These are phyloP conservation scores for Phrynocephalus forsythii DNA, from an alignment of 2,797 vertebrate species.

Conservation along the genomic window DNA sequence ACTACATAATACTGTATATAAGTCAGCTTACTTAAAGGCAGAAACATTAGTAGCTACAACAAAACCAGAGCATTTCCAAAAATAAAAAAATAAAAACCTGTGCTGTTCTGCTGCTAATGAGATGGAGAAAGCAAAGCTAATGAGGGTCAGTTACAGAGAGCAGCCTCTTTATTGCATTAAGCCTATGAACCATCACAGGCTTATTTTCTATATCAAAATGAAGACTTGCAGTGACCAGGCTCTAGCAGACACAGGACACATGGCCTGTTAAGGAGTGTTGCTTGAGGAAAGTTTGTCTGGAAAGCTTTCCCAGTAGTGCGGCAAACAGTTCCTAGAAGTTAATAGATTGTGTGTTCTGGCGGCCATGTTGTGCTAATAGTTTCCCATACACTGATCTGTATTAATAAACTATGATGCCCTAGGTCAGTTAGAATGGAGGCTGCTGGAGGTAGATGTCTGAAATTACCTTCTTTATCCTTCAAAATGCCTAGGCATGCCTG, in stretches of 20 bases:
- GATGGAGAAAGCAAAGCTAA: not conserved
- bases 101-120: conserved; percentile 3
- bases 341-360: not conserved
- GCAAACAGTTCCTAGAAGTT: not conserved
- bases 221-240: not conserved
- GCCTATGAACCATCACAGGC: not conserved
- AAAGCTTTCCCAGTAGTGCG: not conserved
- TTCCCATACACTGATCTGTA: not conserved
- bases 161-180: not conserved
- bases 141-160: not conserved
- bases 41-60: conserved; percentile 11
- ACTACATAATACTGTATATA: not conserved
- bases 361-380: not conserved
- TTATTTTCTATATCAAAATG: not conserved
- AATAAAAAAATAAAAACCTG: not conserved
- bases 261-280: not conserved
- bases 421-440: not conserved
- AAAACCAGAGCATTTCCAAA: not conserved
- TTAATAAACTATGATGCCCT: conserved; percentile 1
- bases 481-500: not conserved
- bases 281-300: not conserved
- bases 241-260: not conserved
- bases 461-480: not conserved
- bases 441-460: not conserved
- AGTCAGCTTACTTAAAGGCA: conserved; percentile 3